Evolutionary conservation across 2,113 vertebrate species (phyloP), one percentile per base, ranked within the genome.

Genomic region (Silurus glanis): DNA sequence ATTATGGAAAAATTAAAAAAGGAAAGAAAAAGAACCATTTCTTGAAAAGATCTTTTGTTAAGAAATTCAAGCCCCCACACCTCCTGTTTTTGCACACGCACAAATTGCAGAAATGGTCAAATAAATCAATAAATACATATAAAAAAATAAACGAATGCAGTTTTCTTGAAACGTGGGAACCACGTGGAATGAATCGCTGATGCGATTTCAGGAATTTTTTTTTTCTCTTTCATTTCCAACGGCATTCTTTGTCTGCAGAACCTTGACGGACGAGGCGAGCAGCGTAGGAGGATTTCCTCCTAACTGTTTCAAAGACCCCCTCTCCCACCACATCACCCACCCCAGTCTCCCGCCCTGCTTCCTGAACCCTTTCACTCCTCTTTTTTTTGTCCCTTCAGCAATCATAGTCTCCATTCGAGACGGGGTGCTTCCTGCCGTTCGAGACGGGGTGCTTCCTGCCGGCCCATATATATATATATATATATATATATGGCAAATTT

Each of bases 281-380:
- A 82, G 80, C 19, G 59, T 62, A 21, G 80, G 61, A 82, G 80
- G 45, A 82, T 82, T 82, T 82, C 80, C 59, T 53, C 80, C 7
- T 9, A 3, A 51, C 61, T 25, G 45, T 66, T 82, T 51, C 45
- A n/a, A 82, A 47, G 61, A 66, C 51, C 61, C 59, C 45, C 37
- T 37, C 37, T 37, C 37, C 37, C 37, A 37, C 37, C 37, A 37
- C 37, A 37, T 82, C 0, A 53, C 45, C 1, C 21, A 25, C 6
- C 80, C 45, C 12, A 51, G 45, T 23, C 80, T 3, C 59, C 80
- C 61, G 23, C 61, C 2, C 37, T 37, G 23, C 61, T 82, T 82
- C 80, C 80, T 64, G 61, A 66, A 47, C 19, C 80, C 47, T 53
- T 25, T 51, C 21, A 6, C 59, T 62, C 21, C 58, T 59, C n/a